Evolutionary conservation across 92 coral and sea anemone species (phyloP), one percentile per base, ranked within the genome.

Genomic region (Porites evermanni): DNA sequence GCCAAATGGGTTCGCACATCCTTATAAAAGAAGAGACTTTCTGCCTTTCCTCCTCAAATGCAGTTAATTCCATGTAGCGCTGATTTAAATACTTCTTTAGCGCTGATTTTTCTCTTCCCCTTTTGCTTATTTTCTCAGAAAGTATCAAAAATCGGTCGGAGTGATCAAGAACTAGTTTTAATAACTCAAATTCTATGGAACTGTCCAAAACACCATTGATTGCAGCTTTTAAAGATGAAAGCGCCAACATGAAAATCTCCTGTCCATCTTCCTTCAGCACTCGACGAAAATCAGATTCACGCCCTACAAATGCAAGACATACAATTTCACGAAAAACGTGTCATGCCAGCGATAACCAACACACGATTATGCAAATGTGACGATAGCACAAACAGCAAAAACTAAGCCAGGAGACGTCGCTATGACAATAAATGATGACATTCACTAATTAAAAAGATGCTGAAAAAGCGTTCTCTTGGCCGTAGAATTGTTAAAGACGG

Each of bases 161-260:
- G 32, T 90, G 53, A 4, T 85, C 84, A 11, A 64, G 77, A 11
- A 93, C 85, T 44, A 93, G 60, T 17, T 13, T 32, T 51, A 93
- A 67, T 70, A 58, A 71, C 24, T 75, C 67, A 50, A 74, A 64
- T 66, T 79, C 70, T 18, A 93, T 84, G 12, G 70, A 14, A 11
- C 88, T 88, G 14, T 81, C 79, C 63, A 66, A 84, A 69, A 93
- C 68, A 64, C 4, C 70, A 44, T 70, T 81, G 12, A 80, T 75
- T 44, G 86, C 68, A n/a, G 86, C 88, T 52, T 90, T 90, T 54
- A 93, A 88, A 53, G 88, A 83, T 7, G 91, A 87, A 2, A 72
- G 74, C 19, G 96, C 93, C 19, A 20, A 4, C 56, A 85, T 74
- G 12, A 93, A 81, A 79, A 83, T 77, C 44, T 19, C 87, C 53